Evolutionary conservation across 2,888 invertebrate genomes (phyloP).

Genomic region (Polyommatus iphigenia): DNA sequence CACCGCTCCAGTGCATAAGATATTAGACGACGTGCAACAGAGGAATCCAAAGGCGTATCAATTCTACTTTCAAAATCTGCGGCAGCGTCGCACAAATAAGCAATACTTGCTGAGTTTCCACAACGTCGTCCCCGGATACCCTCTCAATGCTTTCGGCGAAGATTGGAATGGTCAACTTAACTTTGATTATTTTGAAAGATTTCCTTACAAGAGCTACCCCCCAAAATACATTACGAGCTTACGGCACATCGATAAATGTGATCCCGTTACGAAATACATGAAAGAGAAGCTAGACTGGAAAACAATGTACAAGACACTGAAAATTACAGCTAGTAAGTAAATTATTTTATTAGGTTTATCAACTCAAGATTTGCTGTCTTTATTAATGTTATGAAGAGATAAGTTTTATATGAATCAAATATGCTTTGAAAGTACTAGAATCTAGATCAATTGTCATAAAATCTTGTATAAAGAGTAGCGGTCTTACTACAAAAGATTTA

Average conservation of each 20-base stretch:
- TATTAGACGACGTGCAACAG: conserved; percentile 52
- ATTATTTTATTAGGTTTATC: neutral
- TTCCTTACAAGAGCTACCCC: conserved; percentile 58
- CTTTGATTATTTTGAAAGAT: conserved; percentile 60
- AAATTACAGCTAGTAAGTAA: conserved; percentile 49
- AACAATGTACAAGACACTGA: conserved; percentile 40
- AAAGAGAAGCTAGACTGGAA: conserved; percentile 59
- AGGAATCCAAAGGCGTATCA: conserved; percentile 52
- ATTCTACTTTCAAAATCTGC: conserved; percentile 52
- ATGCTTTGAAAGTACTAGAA: neutral
- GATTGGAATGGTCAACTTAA: conserved; percentile 66
- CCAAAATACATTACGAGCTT: conserved; percentile 60
- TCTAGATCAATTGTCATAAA: neutral
- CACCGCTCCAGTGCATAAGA: conserved; percentile 54
- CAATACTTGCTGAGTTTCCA: conserved; percentile 46
- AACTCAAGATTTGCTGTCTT: neutral
- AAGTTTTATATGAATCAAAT: no score
- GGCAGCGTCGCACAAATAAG: conserved; percentile 45
- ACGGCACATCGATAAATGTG: conserved; percentile 49
- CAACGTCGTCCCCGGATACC: conserved; percentile 54
- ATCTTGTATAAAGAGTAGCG: no score
- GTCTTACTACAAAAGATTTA: no score
- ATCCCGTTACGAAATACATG: conserved; percentile 60
- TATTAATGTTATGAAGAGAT: neutral
- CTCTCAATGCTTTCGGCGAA: conserved; percentile 55